phyloP scores from a whole-genome alignment of 2,797 vertebrate species.

The Avahi laniger region DNA sequence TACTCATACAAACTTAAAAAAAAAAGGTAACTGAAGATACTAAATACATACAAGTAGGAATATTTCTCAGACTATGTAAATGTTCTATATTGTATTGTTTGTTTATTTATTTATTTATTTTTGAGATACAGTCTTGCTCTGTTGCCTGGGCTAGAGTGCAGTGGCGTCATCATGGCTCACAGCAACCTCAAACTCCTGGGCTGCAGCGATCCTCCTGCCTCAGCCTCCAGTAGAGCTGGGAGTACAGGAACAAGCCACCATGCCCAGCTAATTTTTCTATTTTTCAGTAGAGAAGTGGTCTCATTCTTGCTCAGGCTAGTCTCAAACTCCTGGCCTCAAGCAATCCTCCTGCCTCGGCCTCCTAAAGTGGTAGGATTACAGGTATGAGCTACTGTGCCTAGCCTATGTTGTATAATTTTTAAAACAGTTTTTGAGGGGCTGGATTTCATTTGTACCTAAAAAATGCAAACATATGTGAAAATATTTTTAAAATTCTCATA shows the following conservation, averaged over 20 bases:
- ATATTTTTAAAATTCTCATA: constrained; percentile 11
- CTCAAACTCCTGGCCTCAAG: background rate
- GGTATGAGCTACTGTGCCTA: background rate
- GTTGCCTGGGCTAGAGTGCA: background rate
- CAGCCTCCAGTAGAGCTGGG: background rate
- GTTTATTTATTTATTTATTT: background rate
- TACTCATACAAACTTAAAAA: background rate
- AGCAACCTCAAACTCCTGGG: background rate
- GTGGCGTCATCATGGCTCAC: background rate
- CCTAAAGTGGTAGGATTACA: background rate
- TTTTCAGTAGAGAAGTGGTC: background rate
- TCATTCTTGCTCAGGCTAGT: background rate
- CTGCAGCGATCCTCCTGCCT: background rate
- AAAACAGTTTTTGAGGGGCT: background rate
- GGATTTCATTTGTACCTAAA: constrained; percentile 49
- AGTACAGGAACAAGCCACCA: background rate
- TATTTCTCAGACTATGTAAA: constrained; percentile 10
- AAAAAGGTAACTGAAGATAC: constrained; percentile 12
- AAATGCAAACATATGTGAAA: background rate
- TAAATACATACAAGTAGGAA: constrained; percentile 25
- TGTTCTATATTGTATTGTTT: background rate
- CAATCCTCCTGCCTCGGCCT: background rate
- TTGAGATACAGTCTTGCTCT: background rate
- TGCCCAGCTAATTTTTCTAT: background rate
- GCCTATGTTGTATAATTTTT: background rate